Conservation (phyloP, 2,113 vertebrate genomes). For the Hoplias malabaricus region DNA sequence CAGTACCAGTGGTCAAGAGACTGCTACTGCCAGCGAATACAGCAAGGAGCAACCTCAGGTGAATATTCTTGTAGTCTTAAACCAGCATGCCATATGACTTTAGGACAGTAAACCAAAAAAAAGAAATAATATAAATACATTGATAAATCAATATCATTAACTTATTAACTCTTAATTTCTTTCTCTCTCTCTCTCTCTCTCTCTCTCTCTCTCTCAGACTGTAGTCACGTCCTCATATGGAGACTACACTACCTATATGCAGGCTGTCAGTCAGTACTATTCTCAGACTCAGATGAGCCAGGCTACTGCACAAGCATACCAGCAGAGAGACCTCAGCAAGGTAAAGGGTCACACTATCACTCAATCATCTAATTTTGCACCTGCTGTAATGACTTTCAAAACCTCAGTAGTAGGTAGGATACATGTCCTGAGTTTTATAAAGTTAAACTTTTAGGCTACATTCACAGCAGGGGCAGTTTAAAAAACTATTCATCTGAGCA, state of each 20-base stretch:
- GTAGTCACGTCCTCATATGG: conserved; percentile 65
- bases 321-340: conserved; percentile 69
- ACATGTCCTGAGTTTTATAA: no score
- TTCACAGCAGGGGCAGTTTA: no score
- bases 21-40: conserved; percentile 63
- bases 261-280: conserved; percentile 77
- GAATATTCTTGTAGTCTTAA: conserved; percentile 12
- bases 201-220: conserved; percentile 58
- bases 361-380: neutral
- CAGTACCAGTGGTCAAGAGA: conserved; percentile 63
- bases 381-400: neutral
- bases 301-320: conserved; percentile 70
- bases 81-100: no score
- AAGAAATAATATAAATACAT: no score
- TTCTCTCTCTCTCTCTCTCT: conserved; percentile 20
- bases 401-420: no score
- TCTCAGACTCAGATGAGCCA: conserved; percentile 70
- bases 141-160: no score
- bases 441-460: no score
- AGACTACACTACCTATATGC: conserved; percentile 78
- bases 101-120: no score
- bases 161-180: no score
- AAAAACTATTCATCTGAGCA: no score
- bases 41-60: conserved; percentile 77
- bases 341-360: conserved; percentile 58